Base-by-base conservation (phyloP, 2,797 vertebrate species). In the Dendrocincla tyrannina region DNA sequence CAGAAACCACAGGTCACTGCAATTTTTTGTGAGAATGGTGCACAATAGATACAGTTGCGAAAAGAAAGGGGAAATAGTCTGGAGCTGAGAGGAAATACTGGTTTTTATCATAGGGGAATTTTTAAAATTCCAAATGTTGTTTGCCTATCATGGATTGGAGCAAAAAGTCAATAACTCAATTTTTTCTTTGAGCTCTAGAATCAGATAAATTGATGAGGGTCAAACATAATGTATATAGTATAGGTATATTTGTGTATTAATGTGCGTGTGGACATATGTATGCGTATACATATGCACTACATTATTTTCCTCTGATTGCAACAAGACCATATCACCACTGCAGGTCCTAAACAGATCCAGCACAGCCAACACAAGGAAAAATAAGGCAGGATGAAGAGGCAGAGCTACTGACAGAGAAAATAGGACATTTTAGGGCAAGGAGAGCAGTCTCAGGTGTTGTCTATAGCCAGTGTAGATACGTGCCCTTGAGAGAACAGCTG, bases 351-450 rank as follows among this genome's bases (percentile, higher is more conserved):
- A 22, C 16, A 88, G 6, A 85, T 5, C 3, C 17, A 5, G 4
- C 11, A 19, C 11, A 76, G 19, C 15, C 63, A 47, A n/a, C 4
- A 28, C 11, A 52, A 33, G 23, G 23, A 41, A 55, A 42, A 72
- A 55, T 4, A 10, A 9, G 10, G 6, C 7, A 80, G 18, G 12
- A 11, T 10, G 72, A 73, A 46, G 10, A 75, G 24, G 3, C 3
- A 88, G 44, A 89, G 32, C 9, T 46, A 10, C 3, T 46, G 30
- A 9, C 6, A 70, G 41, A 64, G n/a, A 33, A 85, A 85, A 53
- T 2, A 32, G 17, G 6, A 33, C 0, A 2, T 10, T 20, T 66
- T 25, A 62, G 6, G 25, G 9, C 16, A 12, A n/a, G 22, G 11
- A 60, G 3, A 0, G 7, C 69, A 17, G 6, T 66, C 17, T 77